Conservation (phyloP, 2,797 vertebrate genomes). For the Petrocephalus sullivani region DNA sequence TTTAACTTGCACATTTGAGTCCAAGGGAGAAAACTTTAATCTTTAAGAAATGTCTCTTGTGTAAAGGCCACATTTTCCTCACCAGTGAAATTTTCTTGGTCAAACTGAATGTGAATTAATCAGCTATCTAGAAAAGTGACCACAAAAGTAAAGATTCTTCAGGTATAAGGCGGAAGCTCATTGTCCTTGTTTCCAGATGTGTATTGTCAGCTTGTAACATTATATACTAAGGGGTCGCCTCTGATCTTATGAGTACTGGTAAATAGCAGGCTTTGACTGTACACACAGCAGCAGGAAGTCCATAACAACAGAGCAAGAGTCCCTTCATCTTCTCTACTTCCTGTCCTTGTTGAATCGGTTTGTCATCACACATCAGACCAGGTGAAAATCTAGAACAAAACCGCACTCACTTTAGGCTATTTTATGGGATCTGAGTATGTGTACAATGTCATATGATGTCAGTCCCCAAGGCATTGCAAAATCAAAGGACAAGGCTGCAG, state of each 20-base stretch:
- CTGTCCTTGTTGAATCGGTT: conserved; percentile 9
- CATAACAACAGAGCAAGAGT: not conserved
- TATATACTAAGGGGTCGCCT: not conserved
- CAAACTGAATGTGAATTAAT: not conserved
- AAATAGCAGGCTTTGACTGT: not conserved
- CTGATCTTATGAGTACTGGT: not conserved
- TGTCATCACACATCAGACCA: not conserved
- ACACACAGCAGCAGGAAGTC: not conserved
- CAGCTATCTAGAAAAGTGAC: not conserved
- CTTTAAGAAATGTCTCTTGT: not conserved
- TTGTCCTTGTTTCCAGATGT: not conserved
- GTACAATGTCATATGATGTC: not conserved
- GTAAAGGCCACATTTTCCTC: not conserved
- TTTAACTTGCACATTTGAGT: not conserved
- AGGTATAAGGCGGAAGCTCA: not conserved
- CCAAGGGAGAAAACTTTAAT: not conserved
- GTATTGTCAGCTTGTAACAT: not conserved
- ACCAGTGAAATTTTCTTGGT: not conserved
- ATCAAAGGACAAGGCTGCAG: not conserved
- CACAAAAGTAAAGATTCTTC: not conserved
- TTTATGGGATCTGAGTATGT: not conserved
- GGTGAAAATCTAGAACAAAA: conserved; percentile 5
- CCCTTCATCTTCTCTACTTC: not conserved
- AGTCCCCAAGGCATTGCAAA: not conserved
- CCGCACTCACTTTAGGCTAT: not conserved